A percentile compares a stretch with the other conserved stretches of the same genome.
These are phyloP conservation scores for Acleris sparsana DNA, from an alignment of 2,888 invertebrate genomes.

Conservation along the genomic window DNA sequence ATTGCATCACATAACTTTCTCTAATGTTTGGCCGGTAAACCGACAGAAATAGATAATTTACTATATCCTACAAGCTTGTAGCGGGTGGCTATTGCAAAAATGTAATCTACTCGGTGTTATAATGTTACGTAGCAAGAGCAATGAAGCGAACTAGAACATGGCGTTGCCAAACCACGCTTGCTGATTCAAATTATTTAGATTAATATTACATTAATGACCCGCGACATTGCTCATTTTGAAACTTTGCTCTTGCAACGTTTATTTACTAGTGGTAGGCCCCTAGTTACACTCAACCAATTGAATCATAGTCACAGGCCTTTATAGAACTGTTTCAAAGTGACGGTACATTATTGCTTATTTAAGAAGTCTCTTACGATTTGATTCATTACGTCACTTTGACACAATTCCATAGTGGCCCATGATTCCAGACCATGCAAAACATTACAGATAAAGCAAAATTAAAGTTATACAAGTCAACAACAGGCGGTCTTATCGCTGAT, in stretches of 20 bases:
- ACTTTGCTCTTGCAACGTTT: background rate
- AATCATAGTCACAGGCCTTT: no score
- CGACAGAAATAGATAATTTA: constrained; percentile 23
- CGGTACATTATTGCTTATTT: no score
- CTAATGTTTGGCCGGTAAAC: constrained; percentile 44
- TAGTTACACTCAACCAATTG: no score
- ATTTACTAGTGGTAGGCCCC: no score
- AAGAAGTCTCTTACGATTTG: no score
- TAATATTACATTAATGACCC: constrained; percentile 1
- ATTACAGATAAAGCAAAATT: no score
- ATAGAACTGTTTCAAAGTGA: no score
- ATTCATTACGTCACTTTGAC: no score
- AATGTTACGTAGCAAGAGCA: constrained; percentile 31
- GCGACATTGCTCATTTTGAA: background rate
- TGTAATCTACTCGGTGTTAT: constrained; percentile 16
- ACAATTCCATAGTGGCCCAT: no score
- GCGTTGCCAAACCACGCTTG: constrained; percentile 24
- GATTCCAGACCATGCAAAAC: no score
- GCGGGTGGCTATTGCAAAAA: constrained; percentile 22
- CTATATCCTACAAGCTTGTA: constrained; percentile 11
- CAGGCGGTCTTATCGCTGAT: no score
- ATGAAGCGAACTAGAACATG: constrained; percentile 32
- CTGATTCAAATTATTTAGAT: constrained; percentile 10
- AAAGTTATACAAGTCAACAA: no score
- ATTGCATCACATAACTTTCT: constrained; percentile 57